Percentiles rank a stretch among this genome's conserved stretches.
phyloP scores from a whole-genome alignment of 2,797 vertebrate genomes.

The Mormyrus hasselquistii region DNA sequence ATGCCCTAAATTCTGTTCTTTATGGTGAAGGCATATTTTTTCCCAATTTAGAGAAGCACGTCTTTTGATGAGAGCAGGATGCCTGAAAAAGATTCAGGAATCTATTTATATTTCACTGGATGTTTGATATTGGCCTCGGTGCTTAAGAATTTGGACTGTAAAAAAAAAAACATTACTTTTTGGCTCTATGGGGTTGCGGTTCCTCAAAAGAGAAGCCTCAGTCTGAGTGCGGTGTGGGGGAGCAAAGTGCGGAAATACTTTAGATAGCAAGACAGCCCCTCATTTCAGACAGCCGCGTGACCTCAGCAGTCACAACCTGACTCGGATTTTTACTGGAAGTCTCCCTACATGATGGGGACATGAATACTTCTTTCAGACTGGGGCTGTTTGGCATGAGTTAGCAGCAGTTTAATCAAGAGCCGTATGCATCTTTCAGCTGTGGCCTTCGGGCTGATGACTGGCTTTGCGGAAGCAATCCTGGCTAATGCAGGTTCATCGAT shows the following conservation, averaged over 20 bases:
- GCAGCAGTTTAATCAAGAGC: background rate
- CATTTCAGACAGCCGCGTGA: background rate
- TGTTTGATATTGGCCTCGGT: background rate
- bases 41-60: background rate
- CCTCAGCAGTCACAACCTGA: background rate
- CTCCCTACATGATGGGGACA: background rate
- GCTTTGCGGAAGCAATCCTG: background rate
- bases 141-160: background rate
- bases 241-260: background rate
- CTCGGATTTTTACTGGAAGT: background rate
- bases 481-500: background rate
- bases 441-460: background rate
- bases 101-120: background rate
- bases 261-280: background rate
- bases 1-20: conserved; percentile 30
- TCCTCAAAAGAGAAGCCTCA: background rate
- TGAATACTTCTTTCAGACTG: background rate
- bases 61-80: background rate
- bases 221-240: background rate
- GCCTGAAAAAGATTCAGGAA: background rate
- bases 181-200: background rate
- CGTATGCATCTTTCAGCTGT: background rate
- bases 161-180: background rate
- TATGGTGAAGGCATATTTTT: background rate
- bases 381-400: background rate